Evolutionary conservation across 2,888 invertebrate species (phyloP), one percentile per base, ranked within the genome.

Genomic region (Syritta pipiens): DNA sequence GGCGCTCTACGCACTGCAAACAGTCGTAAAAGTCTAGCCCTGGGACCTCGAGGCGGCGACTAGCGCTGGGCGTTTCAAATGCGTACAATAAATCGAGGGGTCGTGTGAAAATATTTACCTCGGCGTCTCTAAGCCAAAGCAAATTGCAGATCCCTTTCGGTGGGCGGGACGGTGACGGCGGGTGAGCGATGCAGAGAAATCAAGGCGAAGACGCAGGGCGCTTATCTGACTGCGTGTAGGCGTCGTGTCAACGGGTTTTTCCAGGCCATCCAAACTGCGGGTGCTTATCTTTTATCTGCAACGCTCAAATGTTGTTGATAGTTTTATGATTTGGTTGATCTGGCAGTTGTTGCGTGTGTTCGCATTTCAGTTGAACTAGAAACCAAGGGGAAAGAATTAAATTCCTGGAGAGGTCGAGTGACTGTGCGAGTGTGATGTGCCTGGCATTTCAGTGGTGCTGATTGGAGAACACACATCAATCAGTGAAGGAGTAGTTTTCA

Each of bases 281-380:
- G n/a, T n/a, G n/a, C n/a, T 62, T 71, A 71, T 71, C 71, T 71
- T 71, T 46, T 40, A 71, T 71, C 71, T 48, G 71, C 71, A 63
- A 53, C 63, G 22, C 17, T n/a, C 44, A 46, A 53, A 67, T 26
- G 37, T 10, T 12, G 37, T 40, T 51, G 49, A 63, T 63, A 57
- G 57, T 24, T 28, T 30, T n/a, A n/a, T n/a, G n/a, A n/a, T n/a
- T n/a, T n/a, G n/a, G n/a, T n/a, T n/a, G n/a, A n/a, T n/a, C n/a
- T n/a, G n/a, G n/a, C n/a, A n/a, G n/a, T 24, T 40, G 26, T 48
- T 40, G 24, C 22, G 42, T 51, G 5, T 22, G 17, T 30, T 63
- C n/a, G 12, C 40, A 40, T 57, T 22, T 40, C 10, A 14, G 1
- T 22, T 1, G 14, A 48, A 9, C n/a, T n/a, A n/a, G n/a, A n/a